A percentile compares a stretch with the other conserved stretches of the same genome.
Conservation (phyloP, 2,113 vertebrate species). For the Engraulis encrasicolus region DNA sequence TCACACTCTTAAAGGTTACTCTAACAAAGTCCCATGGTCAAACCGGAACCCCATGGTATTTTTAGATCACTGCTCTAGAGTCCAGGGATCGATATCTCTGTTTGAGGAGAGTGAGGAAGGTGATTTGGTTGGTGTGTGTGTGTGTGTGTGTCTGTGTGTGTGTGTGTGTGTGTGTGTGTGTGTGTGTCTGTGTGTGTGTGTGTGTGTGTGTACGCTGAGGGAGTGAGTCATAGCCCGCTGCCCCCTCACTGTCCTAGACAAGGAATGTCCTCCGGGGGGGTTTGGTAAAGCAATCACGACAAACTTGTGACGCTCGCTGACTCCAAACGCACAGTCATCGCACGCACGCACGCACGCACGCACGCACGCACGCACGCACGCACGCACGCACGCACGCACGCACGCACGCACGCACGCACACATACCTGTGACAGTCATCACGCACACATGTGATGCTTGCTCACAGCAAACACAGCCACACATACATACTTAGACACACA, state of each 20-base stretch:
- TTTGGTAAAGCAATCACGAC: background rate
- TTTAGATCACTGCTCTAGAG: too few relatives aligned
- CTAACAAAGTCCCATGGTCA: too few relatives aligned
- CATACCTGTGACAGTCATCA: too few relatives aligned
- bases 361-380: background rate
- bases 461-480: too few relatives aligned
- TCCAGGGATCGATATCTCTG: background rate
- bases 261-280: too few relatives aligned
- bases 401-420: background rate
- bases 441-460: background rate
- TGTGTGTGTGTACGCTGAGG: background rate
- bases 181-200: background rate
- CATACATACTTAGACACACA: too few relatives aligned
- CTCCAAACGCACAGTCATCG: background rate
- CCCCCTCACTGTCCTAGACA: background rate
- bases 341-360: background rate
- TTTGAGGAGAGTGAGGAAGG: background rate
- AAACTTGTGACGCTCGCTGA: background rate
- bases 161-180: background rate
- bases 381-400: background rate
- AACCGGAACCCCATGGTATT: too few relatives aligned
- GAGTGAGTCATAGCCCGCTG: background rate
- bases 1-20: too few relatives aligned
- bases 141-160: background rate
- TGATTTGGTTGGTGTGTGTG: background rate